Evolutionary conservation across 2,888 invertebrate species (phyloP).

Genomic region (Vanessa cardui): DNA sequence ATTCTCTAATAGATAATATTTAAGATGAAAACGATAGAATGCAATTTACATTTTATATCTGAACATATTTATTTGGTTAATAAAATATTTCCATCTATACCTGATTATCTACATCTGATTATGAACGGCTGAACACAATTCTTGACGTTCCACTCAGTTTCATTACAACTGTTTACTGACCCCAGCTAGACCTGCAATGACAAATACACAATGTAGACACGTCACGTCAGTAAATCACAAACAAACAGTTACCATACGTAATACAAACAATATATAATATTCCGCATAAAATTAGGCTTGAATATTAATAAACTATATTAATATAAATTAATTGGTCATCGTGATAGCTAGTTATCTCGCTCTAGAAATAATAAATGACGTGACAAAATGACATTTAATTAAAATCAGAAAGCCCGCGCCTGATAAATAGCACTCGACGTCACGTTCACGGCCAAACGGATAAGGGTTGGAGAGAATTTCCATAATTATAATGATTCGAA

Average conservation of each 20-base stretch:
- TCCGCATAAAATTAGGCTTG: not conserved
- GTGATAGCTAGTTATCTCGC: conserved; percentile 43
- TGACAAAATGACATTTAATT: conserved; percentile 74
- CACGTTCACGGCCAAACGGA: conserved; percentile 54
- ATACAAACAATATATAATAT: not conserved
- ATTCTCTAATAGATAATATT: too few species aligned
- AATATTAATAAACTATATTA: conserved; percentile 12
- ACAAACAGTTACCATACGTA: not conserved
- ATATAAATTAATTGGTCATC: conserved; percentile 36
- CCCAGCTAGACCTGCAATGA: too few species aligned
- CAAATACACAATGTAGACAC: too few species aligned
- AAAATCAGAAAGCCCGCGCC: conserved; percentile 64
- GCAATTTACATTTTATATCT: too few species aligned
- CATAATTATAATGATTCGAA: conserved; percentile 6
- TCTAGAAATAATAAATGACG: conserved; percentile 61
- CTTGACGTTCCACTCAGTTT: too few species aligned
- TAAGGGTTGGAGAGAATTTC: conserved; percentile 24
- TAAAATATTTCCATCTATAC: too few species aligned
- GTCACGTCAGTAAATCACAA: not conserved
- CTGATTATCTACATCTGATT: too few species aligned
- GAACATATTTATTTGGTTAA: too few species aligned
- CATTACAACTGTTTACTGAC: too few species aligned
- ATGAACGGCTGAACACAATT: too few species aligned
- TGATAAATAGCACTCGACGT: conserved; percentile 73
- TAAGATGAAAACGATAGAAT: too few species aligned